Percentiles rank a stretch among this genome's conserved stretches.
These are phyloP conservation scores for Atractosteus spatula DNA, from an alignment of 2,113 vertebrate species.

Conservation along the genomic window DNA sequence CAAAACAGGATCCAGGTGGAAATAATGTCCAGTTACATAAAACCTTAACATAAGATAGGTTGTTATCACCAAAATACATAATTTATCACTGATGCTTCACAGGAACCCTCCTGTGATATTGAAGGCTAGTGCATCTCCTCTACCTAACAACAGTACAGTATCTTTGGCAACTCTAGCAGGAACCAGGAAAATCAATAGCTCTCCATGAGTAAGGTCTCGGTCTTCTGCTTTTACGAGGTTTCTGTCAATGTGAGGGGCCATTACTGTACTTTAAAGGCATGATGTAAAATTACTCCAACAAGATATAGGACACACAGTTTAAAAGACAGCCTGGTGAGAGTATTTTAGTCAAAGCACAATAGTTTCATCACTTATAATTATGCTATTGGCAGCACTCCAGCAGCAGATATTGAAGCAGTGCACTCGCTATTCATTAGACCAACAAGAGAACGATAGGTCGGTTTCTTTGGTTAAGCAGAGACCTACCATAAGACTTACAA, in stretches of 20 bases:
- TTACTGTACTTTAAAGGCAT: conserved; percentile 80
- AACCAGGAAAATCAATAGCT: conserved; percentile 76
- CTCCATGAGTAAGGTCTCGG: conserved; percentile 74
- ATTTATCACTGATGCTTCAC: conserved; percentile 62
- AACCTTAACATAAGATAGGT: conserved; percentile 59
- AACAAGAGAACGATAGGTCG: conserved; percentile 42
- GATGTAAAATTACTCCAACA: conserved; percentile 77
- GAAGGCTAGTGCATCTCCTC: conserved; percentile 68
- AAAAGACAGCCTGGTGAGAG: conserved; percentile 75
- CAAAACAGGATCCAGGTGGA: not conserved
- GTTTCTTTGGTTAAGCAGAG: conserved; percentile 43
- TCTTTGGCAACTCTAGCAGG: conserved; percentile 74
- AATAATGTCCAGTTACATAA: conserved; percentile 36
- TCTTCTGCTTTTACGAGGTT: conserved; percentile 75
- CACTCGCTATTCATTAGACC: conserved; percentile 42
- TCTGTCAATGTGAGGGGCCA: conserved; percentile 80
- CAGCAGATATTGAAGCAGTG: conserved; percentile 47
- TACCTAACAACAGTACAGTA: conserved; percentile 70
- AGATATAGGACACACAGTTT: conserved; percentile 76
- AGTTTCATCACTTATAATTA: conserved; percentile 75
- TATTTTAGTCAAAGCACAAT: conserved; percentile 80
- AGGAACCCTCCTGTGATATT: conserved; percentile 73
- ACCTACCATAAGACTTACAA: conserved; percentile 58
- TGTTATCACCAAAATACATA: conserved; percentile 70
- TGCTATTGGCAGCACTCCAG: conserved; percentile 74